Conservation (phyloP, 2,113 vertebrate genomes). For the Myiozetetes cayanensis region DNA sequence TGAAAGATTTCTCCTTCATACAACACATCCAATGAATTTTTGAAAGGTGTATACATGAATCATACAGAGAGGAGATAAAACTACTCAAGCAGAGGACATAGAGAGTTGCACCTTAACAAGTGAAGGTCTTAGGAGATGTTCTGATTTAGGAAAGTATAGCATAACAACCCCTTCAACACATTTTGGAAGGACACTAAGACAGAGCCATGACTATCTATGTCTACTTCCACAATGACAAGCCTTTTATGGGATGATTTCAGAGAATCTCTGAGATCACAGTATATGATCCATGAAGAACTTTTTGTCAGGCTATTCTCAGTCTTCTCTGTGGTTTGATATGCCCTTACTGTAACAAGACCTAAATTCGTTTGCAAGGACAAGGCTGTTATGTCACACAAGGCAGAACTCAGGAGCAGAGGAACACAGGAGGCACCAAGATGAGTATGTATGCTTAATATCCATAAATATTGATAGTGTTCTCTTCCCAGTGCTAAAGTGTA, state of each 20-base stretch:
- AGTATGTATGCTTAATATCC: accelerated
- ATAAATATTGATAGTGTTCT: background rate
- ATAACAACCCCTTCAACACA: background rate
- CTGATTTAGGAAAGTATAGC: background rate
- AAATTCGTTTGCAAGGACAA: background rate
- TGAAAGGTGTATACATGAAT: background rate
- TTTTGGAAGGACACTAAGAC: background rate
- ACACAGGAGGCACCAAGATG: background rate
- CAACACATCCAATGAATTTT: background rate
- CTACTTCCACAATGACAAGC: background rate
- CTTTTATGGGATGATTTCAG: background rate
- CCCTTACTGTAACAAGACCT: background rate
- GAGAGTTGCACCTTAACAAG: background rate
- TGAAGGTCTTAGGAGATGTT: background rate
- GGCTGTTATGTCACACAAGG: background rate
- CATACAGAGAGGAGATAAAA: background rate
- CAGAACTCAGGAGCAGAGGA: background rate
- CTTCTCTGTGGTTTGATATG: background rate
- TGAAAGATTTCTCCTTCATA: background rate
- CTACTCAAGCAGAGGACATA: background rate
- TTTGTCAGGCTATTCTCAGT: background rate
- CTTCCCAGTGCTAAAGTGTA: background rate
- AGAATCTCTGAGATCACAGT: background rate
- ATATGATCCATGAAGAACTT: background rate
- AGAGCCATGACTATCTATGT: background rate